Evolutionary conservation across 2,888 invertebrate genomes (phyloP).

Genomic region (Alloplasta piceator): DNA sequence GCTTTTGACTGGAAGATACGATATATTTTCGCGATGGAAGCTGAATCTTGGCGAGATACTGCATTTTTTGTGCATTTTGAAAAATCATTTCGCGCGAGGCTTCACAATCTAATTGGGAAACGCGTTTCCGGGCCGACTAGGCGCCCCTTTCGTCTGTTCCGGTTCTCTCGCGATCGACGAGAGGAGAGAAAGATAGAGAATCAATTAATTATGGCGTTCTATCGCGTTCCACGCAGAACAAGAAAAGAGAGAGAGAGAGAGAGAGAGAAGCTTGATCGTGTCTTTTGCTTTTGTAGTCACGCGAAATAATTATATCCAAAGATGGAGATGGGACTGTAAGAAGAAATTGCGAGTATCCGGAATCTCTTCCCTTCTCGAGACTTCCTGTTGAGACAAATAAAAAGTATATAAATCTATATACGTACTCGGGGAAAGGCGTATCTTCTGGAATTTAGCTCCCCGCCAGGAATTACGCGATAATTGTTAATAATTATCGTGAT

Average conservation of each 20-base stretch:
- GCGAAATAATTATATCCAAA: slow-evolving; percentile 52
- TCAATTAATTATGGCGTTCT: slow-evolving; percentile 47
- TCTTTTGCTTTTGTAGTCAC: slow-evolving; percentile 41
- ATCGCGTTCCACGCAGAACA: slow-evolving; percentile 11
- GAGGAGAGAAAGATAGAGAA: not conserved
- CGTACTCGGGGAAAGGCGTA: no score
- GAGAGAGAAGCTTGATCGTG: slow-evolving; percentile 38
- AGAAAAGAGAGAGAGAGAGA: slow-evolving; percentile 17
- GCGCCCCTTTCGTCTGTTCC: slow-evolving; percentile 34
- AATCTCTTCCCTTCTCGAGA: slow-evolving; percentile 16
- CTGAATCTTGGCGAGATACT: not conserved
- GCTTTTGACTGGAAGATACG: no score
- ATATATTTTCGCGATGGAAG: not conserved
- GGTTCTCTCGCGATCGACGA: slow-evolving; percentile 24
- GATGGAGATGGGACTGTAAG: slow-evolving; percentile 17
- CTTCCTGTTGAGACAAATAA: slow-evolving; percentile 36
- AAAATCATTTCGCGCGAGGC: slow-evolving; percentile 52
- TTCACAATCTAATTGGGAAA: slow-evolving; percentile 59
- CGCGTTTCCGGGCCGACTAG: slow-evolving; percentile 60
- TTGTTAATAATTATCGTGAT: not conserved
- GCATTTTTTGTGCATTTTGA: not conserved
- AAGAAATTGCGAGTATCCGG: slow-evolving; percentile 55
- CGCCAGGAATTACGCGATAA: not conserved
- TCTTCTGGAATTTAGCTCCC: not conserved
- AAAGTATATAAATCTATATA: not conserved